A percentile compares a stretch with the other conserved stretches of the same genome.
Conservation (phyloP, 2,888 invertebrate genomes). For the Petrophora chlorosata region DNA sequence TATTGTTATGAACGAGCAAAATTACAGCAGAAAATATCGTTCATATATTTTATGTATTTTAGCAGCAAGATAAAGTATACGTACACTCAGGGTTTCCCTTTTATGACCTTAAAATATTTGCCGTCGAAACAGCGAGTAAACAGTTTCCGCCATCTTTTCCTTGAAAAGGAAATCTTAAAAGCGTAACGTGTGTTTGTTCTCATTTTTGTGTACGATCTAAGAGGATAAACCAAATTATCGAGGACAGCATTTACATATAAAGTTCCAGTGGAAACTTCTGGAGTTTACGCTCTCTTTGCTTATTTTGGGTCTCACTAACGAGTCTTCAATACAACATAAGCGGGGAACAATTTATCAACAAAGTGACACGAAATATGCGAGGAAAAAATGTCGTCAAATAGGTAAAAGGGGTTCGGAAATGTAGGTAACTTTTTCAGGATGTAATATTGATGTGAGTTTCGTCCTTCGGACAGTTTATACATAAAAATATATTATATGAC, state of each 20-base stretch:
- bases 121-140: not conserved
- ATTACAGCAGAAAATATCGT: too few species aligned
- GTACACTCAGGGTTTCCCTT: too few species aligned
- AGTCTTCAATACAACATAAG: slow-evolving; percentile 45
- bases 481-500: too few species aligned
- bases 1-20: too few species aligned
- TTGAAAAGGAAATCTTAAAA: slow-evolving; percentile 12
- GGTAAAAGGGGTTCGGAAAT: slow-evolving; percentile 21
- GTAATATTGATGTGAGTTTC: slow-evolving; percentile 17
- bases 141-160: not conserved
- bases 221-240: slow-evolving; percentile 27
- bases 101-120: not conserved
- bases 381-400: slow-evolving; percentile 10
- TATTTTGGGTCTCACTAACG: slow-evolving; percentile 36
- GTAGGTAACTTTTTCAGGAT: slow-evolving; percentile 22
- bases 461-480: slow-evolving; percentile 2
- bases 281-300: slow-evolving; percentile 26
- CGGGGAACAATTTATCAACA: slow-evolving; percentile 48
- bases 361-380: slow-evolving; percentile 30
- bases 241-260: slow-evolving; percentile 25
- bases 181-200: slow-evolving; percentile 9
- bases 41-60: too few species aligned
- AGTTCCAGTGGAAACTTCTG: slow-evolving; percentile 32
- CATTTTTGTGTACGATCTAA: slow-evolving; percentile 20
- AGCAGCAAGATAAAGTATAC: too few species aligned